A percentile compares a stretch with the other conserved stretches of the same genome.
phyloP scores from a whole-genome alignment of 1,140 invertebrate species.

The Psix sp. region DNA sequence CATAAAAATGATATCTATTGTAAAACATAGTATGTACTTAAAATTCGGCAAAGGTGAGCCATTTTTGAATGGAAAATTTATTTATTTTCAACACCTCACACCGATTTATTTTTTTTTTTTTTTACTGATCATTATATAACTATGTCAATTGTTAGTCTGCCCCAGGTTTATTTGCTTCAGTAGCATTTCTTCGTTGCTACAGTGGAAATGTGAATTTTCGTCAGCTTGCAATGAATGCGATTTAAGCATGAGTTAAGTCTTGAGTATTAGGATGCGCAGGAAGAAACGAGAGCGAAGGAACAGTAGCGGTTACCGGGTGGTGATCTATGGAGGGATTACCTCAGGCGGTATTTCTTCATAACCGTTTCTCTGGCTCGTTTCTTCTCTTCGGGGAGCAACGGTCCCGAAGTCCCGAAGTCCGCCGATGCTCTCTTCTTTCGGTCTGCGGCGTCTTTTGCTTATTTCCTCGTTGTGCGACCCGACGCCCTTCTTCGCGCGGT shows the following conservation, averaged over 20 bases:
- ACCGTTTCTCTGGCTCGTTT: constrained; percentile 67
- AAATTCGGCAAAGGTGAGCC: no score
- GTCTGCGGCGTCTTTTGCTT: constrained; percentile 45
- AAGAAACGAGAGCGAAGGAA: constrained; percentile 52
- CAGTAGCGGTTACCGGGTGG: constrained; percentile 62
- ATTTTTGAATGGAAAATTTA: no score
- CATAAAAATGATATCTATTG: no score
- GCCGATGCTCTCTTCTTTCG: constrained; percentile 40
- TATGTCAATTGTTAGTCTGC: constrained; percentile 25
- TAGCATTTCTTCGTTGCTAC: no score
- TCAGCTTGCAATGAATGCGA: constrained; percentile 56
- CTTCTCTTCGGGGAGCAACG: constrained; percentile 52
- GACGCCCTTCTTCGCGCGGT: no score
- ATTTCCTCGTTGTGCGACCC: constrained; percentile 32
- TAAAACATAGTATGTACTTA: no score
- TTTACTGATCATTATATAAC: no score
- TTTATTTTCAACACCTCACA: no score
- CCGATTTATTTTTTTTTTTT: no score
- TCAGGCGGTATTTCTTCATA: constrained; percentile 75
- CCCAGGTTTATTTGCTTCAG: no score
- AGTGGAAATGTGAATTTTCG: constrained; percentile 53
- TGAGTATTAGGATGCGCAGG: constrained; percentile 57
- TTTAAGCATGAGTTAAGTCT: constrained; percentile 64
- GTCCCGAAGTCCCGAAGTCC: constrained; percentile 53
- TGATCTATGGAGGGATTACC: constrained; percentile 76